phyloP scores from a whole-genome alignment of 2,113 vertebrate genomes.

The Periophthalmus modestus region DNA sequence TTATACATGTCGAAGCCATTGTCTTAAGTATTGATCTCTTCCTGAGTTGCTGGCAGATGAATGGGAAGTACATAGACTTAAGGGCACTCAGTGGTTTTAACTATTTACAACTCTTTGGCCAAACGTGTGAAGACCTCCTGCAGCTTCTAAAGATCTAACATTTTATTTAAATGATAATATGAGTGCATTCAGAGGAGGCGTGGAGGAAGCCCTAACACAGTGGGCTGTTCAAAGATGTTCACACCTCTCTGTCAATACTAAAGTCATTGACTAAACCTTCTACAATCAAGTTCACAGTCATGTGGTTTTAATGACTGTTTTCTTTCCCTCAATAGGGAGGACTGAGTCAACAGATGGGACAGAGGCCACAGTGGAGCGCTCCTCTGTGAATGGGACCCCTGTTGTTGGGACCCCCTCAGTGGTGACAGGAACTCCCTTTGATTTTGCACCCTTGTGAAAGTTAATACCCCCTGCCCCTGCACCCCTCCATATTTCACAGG shows the following conservation, averaged over 20 bases:
- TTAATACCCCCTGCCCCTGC: constrained; percentile 68
- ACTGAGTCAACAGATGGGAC: constrained; percentile 77
- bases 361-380: constrained; percentile 70
- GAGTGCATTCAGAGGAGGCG: constrained; percentile 45
- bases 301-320: constrained; percentile 76
- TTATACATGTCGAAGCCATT: constrained; percentile 42
- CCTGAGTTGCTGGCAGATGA: constrained; percentile 5
- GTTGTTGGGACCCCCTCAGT: constrained; percentile 73
- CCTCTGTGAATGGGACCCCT: constrained; percentile 76
- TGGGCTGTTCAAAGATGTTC: constrained; percentile 70
- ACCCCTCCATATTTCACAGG: constrained; percentile 72
- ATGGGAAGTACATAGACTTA: constrained; percentile 20
- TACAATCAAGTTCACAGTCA: constrained; percentile 83
- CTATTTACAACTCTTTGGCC: constrained; percentile 25
- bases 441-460: constrained; percentile 82
- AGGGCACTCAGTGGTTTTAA: constrained; percentile 21
- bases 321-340: constrained; percentile 70
- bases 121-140: constrained; percentile 31
- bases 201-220: constrained; percentile 63
- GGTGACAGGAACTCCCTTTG: constrained; percentile 79
- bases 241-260: constrained; percentile 74
- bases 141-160: constrained; percentile 50
- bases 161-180: constrained; percentile 68
- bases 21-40: constrained; percentile 32
- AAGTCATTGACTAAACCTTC: constrained; percentile 64